Evolutionary conservation across 2,888 invertebrate species (phyloP), one percentile per base, ranked within the genome.

Genomic region (Gortyna flavago): DNA sequence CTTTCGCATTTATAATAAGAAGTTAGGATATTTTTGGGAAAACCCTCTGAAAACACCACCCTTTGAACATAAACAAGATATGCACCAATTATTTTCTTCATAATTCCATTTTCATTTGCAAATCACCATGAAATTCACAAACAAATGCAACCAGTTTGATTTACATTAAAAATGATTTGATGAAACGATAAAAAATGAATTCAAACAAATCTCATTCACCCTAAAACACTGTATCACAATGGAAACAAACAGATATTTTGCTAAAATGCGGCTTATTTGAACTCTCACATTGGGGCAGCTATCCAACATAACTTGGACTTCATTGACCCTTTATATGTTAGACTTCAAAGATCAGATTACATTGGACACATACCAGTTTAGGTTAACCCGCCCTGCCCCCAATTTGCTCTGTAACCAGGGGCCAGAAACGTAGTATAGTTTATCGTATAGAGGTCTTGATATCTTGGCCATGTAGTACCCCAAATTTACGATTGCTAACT

Each of bases 221-320:
- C 87, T 88, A 87, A 87, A 88, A 91, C 88, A 90, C 88, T 85
- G 79, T 77, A 71, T 79, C 88, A 91, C 89, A 91, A 92, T 89
- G 88, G 54, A 87, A 89, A 91, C 91, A 92, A 92, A 91, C 90
- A 91, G 90, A 92, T 92, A 92, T 89, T 90, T 91, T 88, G 89
- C 89, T 87, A 88, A 88, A 89, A 88, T 80, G 85, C 81, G 83
- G 90, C 91, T 91, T 90, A 91, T 91, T 87, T 89, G 80, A 88
- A 84, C 81, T 83, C 16, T 65, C 66, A 85, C 13, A 77, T 69
- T 72, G 65, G 79, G 85, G 85, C 72, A 1, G 0, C 0, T 0
- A 1, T 11, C 82, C 76, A 79, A 11, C n/a, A 32, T 69, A 72
- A 67, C 48, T 64, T 75, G 64, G 25, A 6, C 84, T 67, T 0